Evolutionary conservation across 2,113 vertebrate genomes (phyloP), one percentile per base, ranked within the genome.

Genomic region (Scartelaos histophorus): DNA sequence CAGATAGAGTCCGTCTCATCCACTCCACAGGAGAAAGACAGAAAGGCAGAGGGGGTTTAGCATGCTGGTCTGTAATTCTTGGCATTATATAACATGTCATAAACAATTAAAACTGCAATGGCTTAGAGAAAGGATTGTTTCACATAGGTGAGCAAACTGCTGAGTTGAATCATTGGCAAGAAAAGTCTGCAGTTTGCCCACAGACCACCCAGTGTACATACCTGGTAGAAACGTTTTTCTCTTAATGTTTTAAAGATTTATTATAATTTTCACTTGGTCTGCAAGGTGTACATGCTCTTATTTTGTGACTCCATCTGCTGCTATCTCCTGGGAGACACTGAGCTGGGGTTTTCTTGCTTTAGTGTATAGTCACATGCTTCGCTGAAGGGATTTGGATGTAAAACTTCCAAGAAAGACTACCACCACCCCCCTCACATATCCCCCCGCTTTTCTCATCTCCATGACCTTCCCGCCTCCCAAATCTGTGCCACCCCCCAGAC

Each of bases 31-130:
- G 85, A 91, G 87, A 89, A 91, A 88, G 88, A 87, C 38, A 43
- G 38, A 43, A 43, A 43, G 38, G 38, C 38, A 43, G 88, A 78
- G 82, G 91, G 93, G 93, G 93, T 94, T 92, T 90, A 88, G 87
- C 90, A 90, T 92, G 91, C 89, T 88, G 79, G 85, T 84, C 90
- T 92, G 91, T 92, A 91, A 92, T 90, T 92, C 89, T 80, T 85
- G 80, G 91, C 86, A 92, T 94, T 92, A 89, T 92, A 88, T 90
- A 93, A 92, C 88, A 90, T 90, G 86, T 89, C 79, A 73, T 75
- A 85, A 90, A 82, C 90, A 90, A 90, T 91, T 87, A 91, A 90
- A 90, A 54, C 87, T 90, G 87, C 89, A 78, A 79, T 46, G 77
- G 78, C 73, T 84, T 90, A 89, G 90, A 90, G 79, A 77, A 92